These are phyloP conservation scores for Ceratoteleas bidentatus DNA, from an alignment of 1,140 invertebrate genomes.

Conservation along the genomic window DNA sequence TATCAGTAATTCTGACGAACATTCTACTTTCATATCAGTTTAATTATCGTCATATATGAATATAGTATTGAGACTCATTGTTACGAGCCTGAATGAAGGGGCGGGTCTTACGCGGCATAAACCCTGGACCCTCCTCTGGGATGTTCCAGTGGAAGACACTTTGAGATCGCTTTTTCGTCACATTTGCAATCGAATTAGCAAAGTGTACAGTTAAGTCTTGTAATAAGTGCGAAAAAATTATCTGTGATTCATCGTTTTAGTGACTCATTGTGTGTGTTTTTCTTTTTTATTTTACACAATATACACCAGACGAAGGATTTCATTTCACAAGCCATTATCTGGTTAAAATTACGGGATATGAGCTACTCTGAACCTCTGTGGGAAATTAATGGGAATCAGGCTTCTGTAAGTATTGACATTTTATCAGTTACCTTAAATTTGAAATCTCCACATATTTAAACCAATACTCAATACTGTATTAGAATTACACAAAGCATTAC, in stretches of 20 bases:
- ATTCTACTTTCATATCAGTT: too few species aligned
- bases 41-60: too few species aligned
- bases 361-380: conserved; percentile 79
- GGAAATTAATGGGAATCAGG: conserved; percentile 80
- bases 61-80: conserved; percentile 4
- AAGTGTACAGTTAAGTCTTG: conserved; percentile 48
- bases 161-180: conserved; percentile 56
- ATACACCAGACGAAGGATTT: conserved; percentile 8
- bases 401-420: conserved; percentile 77
- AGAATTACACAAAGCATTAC: too few species aligned
- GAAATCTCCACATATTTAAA: too few species aligned
- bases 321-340: conserved; percentile 14
- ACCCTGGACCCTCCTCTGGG: conserved; percentile 48
- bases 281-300: conserved; percentile 63
- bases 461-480: too few species aligned
- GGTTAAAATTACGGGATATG: conserved; percentile 74
- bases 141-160: conserved; percentile 38
- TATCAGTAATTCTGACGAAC: too few species aligned
- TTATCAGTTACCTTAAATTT: too few species aligned
- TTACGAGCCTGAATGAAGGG: conserved; percentile 55
- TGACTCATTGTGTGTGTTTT: conserved; percentile 32
- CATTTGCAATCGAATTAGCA: conserved; percentile 63
- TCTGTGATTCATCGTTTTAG: conserved; percentile 24
- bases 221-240: conserved; percentile 40
- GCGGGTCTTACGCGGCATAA: conserved; percentile 36